phyloP scores from a whole-genome alignment of 2,797 vertebrate species.

The Coracias cyanogaster region DNA sequence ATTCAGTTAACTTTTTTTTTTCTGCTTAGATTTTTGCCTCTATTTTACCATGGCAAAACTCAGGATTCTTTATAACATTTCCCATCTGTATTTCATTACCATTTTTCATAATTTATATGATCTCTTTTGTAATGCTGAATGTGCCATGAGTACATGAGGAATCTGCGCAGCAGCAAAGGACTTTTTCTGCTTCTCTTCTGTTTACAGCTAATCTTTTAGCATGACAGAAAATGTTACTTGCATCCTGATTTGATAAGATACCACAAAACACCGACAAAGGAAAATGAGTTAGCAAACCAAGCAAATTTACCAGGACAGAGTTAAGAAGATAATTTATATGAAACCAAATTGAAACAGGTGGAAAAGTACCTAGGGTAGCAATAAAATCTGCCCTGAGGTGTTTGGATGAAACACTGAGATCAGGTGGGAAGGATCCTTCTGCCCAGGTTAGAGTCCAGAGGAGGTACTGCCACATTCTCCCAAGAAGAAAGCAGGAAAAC shows the following conservation, averaged over 20 bases:
- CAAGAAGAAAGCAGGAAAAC: background rate
- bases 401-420: background rate
- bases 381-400: background rate
- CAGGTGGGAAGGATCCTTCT: background rate
- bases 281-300: background rate
- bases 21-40: background rate
- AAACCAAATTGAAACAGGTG: background rate
- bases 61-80: background rate
- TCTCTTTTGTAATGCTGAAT: background rate
- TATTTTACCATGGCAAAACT: background rate
- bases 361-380: accelerated
- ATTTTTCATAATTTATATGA: background rate
- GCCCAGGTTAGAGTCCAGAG: background rate
- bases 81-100: background rate
- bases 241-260: background rate
- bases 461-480: background rate
- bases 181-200: background rate
- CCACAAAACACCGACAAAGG: background rate
- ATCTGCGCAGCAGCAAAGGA: background rate
- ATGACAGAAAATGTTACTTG: background rate
- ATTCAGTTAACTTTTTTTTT: background rate
- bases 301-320: background rate
- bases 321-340: background rate
- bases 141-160: background rate
- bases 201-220: background rate